Evolutionary conservation across 2,888 invertebrate genomes (phyloP).

Genomic region (Rhimphoctona megacephalus): DNA sequence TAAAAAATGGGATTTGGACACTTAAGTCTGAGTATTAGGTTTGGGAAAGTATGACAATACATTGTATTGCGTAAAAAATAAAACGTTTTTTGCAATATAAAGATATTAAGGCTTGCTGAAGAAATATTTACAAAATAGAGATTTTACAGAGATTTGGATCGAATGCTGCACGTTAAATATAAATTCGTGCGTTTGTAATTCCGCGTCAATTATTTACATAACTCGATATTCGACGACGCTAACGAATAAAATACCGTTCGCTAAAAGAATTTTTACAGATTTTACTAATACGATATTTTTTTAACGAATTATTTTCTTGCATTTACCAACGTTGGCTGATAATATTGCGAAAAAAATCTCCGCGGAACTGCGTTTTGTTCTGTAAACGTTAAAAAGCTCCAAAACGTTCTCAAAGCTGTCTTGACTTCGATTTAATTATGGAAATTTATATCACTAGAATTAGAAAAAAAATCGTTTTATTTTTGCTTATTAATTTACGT

Average conservation of each 20-base stretch:
- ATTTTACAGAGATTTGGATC: neutral
- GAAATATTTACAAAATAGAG: slow-evolving; percentile 16
- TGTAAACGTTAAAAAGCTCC: no score
- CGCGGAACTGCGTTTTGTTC: no score
- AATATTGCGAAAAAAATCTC: no score
- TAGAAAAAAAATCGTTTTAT: no score
- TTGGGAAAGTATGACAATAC: slow-evolving; percentile 46
- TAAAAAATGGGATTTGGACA: slow-evolving; percentile 7
- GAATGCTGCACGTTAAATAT: neutral
- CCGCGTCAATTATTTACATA: neutral
- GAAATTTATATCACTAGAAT: no score
- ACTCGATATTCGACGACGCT: neutral
- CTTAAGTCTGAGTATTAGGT: neutral
- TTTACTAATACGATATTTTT: neutral
- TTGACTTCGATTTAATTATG: no score
- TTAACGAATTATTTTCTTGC: neutral
- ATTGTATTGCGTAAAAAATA: neutral
- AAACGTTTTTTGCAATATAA: neutral
- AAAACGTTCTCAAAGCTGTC: no score
- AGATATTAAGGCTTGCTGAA: neutral
- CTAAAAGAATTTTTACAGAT: neutral
- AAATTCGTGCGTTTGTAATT: neutral
- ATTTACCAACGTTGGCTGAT: neutral
- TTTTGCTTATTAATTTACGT: no score
- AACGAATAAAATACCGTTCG: neutral